These are phyloP conservation scores for Loriculus beryllinus DNA, from an alignment of 2,797 vertebrate genomes.

Conservation along the genomic window DNA sequence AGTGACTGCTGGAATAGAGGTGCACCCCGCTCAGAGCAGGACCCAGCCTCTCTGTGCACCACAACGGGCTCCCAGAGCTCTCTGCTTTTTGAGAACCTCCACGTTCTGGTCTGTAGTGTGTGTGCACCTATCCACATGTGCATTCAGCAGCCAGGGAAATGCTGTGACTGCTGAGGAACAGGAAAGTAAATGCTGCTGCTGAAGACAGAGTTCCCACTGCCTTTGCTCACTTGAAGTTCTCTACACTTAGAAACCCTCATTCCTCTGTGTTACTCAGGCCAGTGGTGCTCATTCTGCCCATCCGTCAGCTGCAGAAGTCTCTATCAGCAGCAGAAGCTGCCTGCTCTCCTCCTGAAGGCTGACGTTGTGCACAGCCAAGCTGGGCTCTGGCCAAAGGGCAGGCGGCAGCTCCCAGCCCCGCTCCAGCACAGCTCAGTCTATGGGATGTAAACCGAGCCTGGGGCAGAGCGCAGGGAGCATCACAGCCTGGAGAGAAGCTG, in stretches of 20 bases:
- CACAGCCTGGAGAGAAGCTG: neutral
- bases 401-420: neutral
- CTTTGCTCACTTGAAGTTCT: neutral
- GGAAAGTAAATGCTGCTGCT: neutral
- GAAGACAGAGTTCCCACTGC: accelerated
- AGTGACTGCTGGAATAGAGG: neutral
- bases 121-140: neutral
- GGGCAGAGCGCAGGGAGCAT: neutral
- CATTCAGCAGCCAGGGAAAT: neutral
- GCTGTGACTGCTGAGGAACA: neutral
- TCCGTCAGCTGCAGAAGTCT: neutral
- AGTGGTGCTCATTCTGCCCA: neutral
- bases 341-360: neutral
- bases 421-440: neutral
- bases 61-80: accelerated
- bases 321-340: neutral
- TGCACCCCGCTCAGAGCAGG: accelerated
- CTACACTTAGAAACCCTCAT: neutral
- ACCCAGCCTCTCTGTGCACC: neutral
- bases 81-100: neutral
- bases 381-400: neutral
- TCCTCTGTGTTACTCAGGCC: neutral
- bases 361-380: accelerated
- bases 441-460: neutral
- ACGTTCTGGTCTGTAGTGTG: neutral